These are phyloP conservation scores for Amphipyra berbera DNA, from an alignment of 2,888 invertebrate genomes.

Conservation along the genomic window DNA sequence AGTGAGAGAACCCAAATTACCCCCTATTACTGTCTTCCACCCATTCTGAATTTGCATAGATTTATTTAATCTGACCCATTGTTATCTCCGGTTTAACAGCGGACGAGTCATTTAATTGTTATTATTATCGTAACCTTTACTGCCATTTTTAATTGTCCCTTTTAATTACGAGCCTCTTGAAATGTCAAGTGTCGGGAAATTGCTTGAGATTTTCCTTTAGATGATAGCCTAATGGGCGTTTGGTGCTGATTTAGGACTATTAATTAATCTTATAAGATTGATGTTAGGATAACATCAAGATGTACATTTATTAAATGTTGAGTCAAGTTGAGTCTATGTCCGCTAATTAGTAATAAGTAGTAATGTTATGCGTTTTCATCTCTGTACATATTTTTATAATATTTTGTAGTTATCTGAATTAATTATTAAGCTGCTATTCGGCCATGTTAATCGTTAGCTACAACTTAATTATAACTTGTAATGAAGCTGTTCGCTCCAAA, in stretches of 20 bases:
- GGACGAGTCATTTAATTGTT: slow-evolving; percentile 69
- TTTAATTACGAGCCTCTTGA: slow-evolving; percentile 66
- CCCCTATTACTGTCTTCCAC: slow-evolving; percentile 62
- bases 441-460: too few relatives aligned
- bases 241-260: slow-evolving; percentile 35
- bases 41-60: slow-evolving; percentile 75
- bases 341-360: too few relatives aligned
- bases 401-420: too few relatives aligned
- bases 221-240: slow-evolving; percentile 37
- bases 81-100: slow-evolving; percentile 66
- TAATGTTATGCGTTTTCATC: too few relatives aligned
- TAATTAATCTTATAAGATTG: slow-evolving; percentile 39
- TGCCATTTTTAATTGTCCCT: slow-evolving; percentile 72
- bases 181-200: slow-evolving; percentile 60
- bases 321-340: too few relatives aligned
- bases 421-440: too few relatives aligned
- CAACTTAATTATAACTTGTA: too few relatives aligned
- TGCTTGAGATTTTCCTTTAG: slow-evolving; percentile 53
- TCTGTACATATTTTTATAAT: too few relatives aligned
- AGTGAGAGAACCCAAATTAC: slow-evolving; percentile 69
- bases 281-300: not conserved
- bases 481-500: too few relatives aligned
- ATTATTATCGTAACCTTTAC: slow-evolving; percentile 67
- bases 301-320: too few relatives aligned
- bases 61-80: slow-evolving; percentile 75